phyloP scores from a whole-genome alignment of 2,888 invertebrate genomes.

The Cartodere bifasciata region DNA sequence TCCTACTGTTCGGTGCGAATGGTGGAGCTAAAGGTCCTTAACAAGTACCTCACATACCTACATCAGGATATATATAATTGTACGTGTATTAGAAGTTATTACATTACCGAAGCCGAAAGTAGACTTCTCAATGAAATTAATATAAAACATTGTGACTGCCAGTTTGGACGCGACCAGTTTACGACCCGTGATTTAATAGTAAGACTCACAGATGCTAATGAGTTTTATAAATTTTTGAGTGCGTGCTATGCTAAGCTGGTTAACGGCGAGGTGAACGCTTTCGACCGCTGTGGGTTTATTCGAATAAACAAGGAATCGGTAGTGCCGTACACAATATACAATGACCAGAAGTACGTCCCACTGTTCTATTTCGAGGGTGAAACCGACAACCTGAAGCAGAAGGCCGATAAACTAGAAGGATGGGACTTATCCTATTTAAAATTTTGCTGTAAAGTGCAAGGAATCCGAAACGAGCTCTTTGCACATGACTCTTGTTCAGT shows the following conservation, averaged over 20 bases:
- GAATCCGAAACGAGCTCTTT: conserved; percentile 81
- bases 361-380: conserved; percentile 84
- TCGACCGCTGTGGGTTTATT: conserved; percentile 82
- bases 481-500: conserved; percentile 84
- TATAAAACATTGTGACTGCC: conserved; percentile 78
- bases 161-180: conserved; percentile 80
- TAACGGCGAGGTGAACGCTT: conserved; percentile 51
- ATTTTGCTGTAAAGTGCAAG: conserved; percentile 90
- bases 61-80: conserved; percentile 85
- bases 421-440: conserved; percentile 90
- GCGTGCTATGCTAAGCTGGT: conserved; percentile 78
- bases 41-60: conserved; percentile 77
- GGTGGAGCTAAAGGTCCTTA: conserved; percentile 81
- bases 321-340: conserved; percentile 80
- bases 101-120: conserved; percentile 83
- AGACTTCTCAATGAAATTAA: conserved; percentile 87
- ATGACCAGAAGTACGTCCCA: conserved; percentile 77
- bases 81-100: conserved; percentile 84
- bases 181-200: conserved; percentile 84
- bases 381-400: conserved; percentile 80
- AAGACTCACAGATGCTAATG: conserved; percentile 72
- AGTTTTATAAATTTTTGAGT: conserved; percentile 82
- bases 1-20: conserved; percentile 90
- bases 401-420: conserved; percentile 76
- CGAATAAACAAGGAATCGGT: conserved; percentile 87